Evolutionary conservation across 2,888 invertebrate genomes (phyloP).

Genomic region (Neoscelio sp.): DNA sequence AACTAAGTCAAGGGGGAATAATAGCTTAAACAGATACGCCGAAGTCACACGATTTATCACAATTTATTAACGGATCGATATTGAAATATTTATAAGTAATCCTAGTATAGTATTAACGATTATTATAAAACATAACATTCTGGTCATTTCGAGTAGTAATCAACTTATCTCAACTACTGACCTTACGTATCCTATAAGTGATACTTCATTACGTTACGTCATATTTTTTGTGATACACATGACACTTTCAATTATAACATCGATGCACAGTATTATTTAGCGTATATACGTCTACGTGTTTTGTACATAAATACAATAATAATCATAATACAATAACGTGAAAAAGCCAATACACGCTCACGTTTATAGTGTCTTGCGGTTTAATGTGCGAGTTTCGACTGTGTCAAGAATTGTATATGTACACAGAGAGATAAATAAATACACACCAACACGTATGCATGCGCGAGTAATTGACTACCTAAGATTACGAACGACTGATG

Average conservation of each 20-base stretch:
- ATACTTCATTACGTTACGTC: slow-evolving; percentile 42
- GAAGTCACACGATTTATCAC: slow-evolving; percentile 4
- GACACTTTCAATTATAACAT: slow-evolving; percentile 52
- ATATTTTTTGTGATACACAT: slow-evolving; percentile 41
- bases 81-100: slow-evolving; percentile 41
- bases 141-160: slow-evolving; percentile 22
- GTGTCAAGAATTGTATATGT: slow-evolving; percentile 14
- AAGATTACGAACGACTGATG: slow-evolving; percentile 64
- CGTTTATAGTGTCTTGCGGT: slow-evolving; percentile 13
- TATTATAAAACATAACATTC: slow-evolving; percentile 5
- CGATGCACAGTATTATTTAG: slow-evolving; percentile 10
- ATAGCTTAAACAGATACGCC: not conserved
- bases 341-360: not conserved
- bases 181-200: slow-evolving; percentile 17
- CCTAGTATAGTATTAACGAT: slow-evolving; percentile 15
- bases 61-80: not conserved
- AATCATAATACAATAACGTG: slow-evolving; percentile 23
- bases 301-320: slow-evolving; percentile 11
- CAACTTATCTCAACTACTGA: slow-evolving; percentile 46
- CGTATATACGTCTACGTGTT: slow-evolving; percentile 11
- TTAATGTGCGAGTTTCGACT: slow-evolving; percentile 19
- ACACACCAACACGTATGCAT: slow-evolving; percentile 50
- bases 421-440: slow-evolving; percentile 41
- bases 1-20: slow-evolving; percentile 13
- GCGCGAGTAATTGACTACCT: slow-evolving; percentile 56